Conservation (phyloP, 2,888 invertebrate genomes). For the Cryptus armator region DNA sequence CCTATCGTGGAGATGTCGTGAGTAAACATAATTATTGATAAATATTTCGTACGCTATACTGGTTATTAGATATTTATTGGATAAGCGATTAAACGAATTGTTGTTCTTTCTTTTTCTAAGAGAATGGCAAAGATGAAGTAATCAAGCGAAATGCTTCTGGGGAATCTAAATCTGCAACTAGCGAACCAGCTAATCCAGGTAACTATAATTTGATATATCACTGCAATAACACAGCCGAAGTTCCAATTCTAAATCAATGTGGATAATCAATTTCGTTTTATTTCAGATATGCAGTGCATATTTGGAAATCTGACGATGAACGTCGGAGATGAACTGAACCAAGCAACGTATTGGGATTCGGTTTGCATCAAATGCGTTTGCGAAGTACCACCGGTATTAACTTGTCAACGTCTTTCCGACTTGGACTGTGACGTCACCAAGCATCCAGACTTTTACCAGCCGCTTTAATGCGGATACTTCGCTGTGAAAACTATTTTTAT, state of each 20-base stretch:
- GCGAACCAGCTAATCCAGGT: conserved; percentile 30
- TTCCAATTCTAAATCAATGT: neutral
- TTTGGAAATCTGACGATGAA: conserved; percentile 68
- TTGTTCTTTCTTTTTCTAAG: conserved; percentile 65
- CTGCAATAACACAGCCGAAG: neutral
- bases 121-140: conserved; percentile 71
- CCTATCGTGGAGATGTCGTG: conserved; percentile 77
- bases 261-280: neutral
- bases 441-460: neutral
- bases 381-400: conserved; percentile 71
- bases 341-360: conserved; percentile 56
- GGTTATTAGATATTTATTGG: neutral
- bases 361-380: conserved; percentile 69
- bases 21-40: conserved; percentile 67
- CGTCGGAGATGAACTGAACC: conserved; percentile 68
- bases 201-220: neutral
- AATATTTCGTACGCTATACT: neutral
- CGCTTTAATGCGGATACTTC: neutral
- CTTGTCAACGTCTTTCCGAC: conserved; percentile 62
- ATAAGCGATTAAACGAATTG: neutral
- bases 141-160: conserved; percentile 34
- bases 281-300: conserved; percentile 59
- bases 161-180: conserved; percentile 40
- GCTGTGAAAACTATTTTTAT: neutral
- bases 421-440: conserved; percentile 59